These are phyloP conservation scores for Solea senegalensis DNA, from an alignment of 2,113 vertebrate genomes.

Conservation along the genomic window DNA sequence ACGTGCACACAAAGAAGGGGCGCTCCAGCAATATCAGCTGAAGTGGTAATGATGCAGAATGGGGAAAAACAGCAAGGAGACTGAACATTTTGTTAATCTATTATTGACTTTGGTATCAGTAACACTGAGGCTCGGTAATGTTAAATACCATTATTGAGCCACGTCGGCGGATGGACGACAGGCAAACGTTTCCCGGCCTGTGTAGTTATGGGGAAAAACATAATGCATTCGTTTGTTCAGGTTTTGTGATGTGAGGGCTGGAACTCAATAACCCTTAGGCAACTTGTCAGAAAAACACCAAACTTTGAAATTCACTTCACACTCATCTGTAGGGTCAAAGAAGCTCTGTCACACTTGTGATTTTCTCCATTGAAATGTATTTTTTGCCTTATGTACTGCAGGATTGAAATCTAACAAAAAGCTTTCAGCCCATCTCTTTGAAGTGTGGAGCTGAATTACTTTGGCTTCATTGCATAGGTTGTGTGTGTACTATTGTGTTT, in stretches of 20 bases:
- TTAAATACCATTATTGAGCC: neutral
- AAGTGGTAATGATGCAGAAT: too few relatives aligned
- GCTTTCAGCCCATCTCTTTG: constrained; percentile 75
- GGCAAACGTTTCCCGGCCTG: neutral
- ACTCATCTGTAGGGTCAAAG: constrained; percentile 56
- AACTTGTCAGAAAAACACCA: constrained; percentile 19
- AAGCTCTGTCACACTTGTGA: constrained; percentile 60
- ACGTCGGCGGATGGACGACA: too few relatives aligned
- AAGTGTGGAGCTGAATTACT: constrained; percentile 72
- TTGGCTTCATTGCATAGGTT: constrained; percentile 67
- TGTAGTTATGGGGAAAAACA: neutral
- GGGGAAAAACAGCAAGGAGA: too few relatives aligned
- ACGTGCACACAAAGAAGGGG: too few relatives aligned
- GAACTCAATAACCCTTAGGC: constrained; percentile 4
- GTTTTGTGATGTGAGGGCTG: constrained; percentile 8
- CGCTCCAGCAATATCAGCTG: too few relatives aligned
- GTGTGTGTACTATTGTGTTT: constrained; percentile 71
- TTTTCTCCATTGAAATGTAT: constrained; percentile 68
- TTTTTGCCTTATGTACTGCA: constrained; percentile 64
- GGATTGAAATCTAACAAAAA: constrained; percentile 74
- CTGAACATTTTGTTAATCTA: too few relatives aligned
- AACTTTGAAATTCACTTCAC: constrained; percentile 61
- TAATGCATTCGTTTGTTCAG: constrained; percentile 27
- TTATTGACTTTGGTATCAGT: too few relatives aligned
- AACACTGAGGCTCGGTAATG: too few relatives aligned